Conservation (phyloP, 2,888 invertebrate species). For the Synergus laeviventris region DNA sequence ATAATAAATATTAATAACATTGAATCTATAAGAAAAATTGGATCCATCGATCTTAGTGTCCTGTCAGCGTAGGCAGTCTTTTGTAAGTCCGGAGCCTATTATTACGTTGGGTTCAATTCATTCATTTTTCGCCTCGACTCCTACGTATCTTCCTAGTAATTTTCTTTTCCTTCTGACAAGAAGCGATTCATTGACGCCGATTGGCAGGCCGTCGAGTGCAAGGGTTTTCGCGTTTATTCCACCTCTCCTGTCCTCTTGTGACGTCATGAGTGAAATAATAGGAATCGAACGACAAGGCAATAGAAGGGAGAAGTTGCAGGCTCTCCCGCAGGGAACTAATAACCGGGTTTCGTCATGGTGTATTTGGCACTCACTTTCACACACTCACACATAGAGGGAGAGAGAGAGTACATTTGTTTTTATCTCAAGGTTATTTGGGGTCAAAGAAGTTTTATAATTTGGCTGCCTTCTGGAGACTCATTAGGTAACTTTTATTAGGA, state of each 20-base stretch:
- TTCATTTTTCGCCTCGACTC: constrained; percentile 38
- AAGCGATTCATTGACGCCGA: constrained; percentile 57
- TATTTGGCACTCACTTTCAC: constrained; percentile 59
- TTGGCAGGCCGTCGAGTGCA: constrained; percentile 57
- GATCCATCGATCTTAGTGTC: constrained; percentile 30
- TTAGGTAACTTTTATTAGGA: neutral
- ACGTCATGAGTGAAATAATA: constrained; percentile 56
- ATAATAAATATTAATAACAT: constrained; percentile 6
- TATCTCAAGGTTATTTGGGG: constrained; percentile 1
- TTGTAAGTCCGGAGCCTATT: constrained; percentile 24
- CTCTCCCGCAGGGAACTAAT: constrained; percentile 73
- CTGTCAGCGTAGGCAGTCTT: constrained; percentile 16
- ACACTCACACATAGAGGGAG: constrained; percentile 40
- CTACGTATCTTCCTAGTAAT: constrained; percentile 50
- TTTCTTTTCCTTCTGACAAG: constrained; percentile 52
- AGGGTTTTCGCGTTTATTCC: constrained; percentile 55
- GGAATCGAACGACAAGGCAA: constrained; percentile 48
- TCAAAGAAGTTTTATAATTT: neutral
- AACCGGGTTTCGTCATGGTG: constrained; percentile 67
- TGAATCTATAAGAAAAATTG: neutral
- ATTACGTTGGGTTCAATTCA: constrained; percentile 39
- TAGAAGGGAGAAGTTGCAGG: constrained; percentile 50
- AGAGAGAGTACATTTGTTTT: neutral
- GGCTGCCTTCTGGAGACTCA: neutral
- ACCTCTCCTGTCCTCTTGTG: constrained; percentile 42